phyloP scores from a whole-genome alignment of 2,797 vertebrate species.

The Darevskia mixta region DNA sequence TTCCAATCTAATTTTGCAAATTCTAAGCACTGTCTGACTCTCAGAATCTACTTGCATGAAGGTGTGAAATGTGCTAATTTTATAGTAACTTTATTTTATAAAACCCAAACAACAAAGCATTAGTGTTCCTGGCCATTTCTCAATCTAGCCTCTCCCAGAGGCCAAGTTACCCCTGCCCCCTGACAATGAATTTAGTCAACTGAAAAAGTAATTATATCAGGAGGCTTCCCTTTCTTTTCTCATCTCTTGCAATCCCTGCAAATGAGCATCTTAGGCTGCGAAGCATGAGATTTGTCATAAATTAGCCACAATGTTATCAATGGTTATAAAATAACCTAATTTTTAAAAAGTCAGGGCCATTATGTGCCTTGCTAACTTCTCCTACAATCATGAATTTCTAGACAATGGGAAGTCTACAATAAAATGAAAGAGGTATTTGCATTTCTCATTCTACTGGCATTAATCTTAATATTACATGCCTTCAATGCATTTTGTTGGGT shows the following conservation, averaged over 20 bases:
- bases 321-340: constrained; percentile 16
- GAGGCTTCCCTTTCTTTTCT: background rate
- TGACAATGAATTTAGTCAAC: constrained; percentile 21
- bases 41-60: background rate
- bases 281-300: constrained; percentile 37
- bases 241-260: constrained; percentile 28
- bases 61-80: constrained; percentile 14
- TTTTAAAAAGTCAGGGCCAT: constrained; percentile 32
- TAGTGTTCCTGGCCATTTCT: constrained; percentile 8
- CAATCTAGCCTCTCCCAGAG: constrained; percentile 3
- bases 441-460: constrained; percentile 20
- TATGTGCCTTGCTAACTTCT: constrained; percentile 25
- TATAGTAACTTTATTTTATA: background rate
- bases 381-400: background rate
- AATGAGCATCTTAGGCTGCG: constrained; percentile 28
- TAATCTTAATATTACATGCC: constrained; percentile 24
- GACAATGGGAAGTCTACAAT: constrained; percentile 27
- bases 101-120: background rate
- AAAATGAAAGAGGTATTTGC: background rate
- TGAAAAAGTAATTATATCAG: constrained; percentile 4
- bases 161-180: constrained; percentile 1
- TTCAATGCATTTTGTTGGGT: background rate
- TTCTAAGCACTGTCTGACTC: background rate
- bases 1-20: background rate
- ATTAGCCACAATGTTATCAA: constrained; percentile 33